phyloP scores from a whole-genome alignment of 2,888 invertebrate genomes.

The Subacronicta megacephala region DNA sequence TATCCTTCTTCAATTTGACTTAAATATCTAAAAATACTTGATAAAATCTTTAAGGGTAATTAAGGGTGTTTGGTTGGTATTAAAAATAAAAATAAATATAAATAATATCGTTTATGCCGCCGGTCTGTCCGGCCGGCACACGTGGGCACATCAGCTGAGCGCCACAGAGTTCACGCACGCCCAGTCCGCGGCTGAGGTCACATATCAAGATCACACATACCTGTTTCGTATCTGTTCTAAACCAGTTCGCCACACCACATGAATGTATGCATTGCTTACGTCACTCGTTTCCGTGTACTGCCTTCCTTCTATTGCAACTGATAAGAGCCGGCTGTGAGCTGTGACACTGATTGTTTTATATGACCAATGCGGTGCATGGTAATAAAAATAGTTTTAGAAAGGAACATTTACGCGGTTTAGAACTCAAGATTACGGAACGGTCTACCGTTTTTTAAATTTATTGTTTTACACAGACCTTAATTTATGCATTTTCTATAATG shows the following conservation, averaged over 20 bases:
- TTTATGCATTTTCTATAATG: no score
- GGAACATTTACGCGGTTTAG: slow-evolving; percentile 56
- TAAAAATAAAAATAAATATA: slow-evolving; percentile 17
- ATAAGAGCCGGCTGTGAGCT: slow-evolving; percentile 47
- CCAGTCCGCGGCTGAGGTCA: slow-evolving; percentile 79
- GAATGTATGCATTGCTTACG: slow-evolving; percentile 62
- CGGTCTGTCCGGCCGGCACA: slow-evolving; percentile 61
- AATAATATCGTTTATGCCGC: slow-evolving; percentile 32
- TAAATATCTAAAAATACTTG: background rate
- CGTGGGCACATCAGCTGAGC: slow-evolving; percentile 70
- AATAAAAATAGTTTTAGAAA: slow-evolving; percentile 55
- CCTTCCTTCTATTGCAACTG: slow-evolving; percentile 58
- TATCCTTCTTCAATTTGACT: no score
- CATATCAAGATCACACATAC: slow-evolving; percentile 85
- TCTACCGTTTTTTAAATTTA: no score
- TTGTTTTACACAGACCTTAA: no score
- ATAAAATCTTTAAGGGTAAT: no score
- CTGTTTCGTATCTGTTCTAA: slow-evolving; percentile 69
- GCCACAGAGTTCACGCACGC: slow-evolving; percentile 67
- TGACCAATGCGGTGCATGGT: slow-evolving; percentile 13
- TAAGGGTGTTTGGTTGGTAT: no score
- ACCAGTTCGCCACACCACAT: slow-evolving; percentile 67
- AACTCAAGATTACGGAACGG: slow-evolving; percentile 18
- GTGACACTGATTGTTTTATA: slow-evolving; percentile 35
- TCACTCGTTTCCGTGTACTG: slow-evolving; percentile 64